phyloP scores from a whole-genome alignment of 2,888 invertebrate species.

The Alloscopus bannaensis region DNA sequence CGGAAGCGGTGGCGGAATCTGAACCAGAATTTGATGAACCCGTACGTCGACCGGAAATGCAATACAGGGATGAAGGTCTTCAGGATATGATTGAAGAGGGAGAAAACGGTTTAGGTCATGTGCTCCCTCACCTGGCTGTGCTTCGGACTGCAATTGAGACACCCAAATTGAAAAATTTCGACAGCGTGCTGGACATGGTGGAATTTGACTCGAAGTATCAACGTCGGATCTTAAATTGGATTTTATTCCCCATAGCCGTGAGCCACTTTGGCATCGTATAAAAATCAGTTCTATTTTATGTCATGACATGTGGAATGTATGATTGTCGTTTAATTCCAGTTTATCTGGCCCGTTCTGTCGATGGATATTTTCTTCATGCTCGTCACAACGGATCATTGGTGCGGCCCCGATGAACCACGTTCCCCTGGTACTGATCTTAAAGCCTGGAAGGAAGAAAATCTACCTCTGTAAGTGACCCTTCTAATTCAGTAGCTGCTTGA shows the following conservation, averaged over 20 bases:
- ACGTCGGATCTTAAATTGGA: background rate
- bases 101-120: no score
- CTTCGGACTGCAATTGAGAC: no score
- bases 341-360: background rate
- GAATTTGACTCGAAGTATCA: background rate
- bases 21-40: no score
- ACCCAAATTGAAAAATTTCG: background rate
- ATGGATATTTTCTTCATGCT: background rate
- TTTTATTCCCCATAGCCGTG: background rate
- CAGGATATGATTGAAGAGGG: no score
- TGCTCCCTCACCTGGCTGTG: no score
- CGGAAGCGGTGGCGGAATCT: background rate
- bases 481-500: no score
- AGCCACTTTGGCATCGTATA: background rate
- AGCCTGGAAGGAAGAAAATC: background rate
- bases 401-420: background rate
- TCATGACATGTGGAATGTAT: background rate
- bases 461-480: background rate
- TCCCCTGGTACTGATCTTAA: background rate
- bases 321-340: background rate
- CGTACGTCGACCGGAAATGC: no score
- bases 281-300: background rate
- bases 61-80: no score
- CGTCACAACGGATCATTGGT: background rate
- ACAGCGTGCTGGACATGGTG: background rate